phyloP scores from a whole-genome alignment of 2,797 vertebrate genomes.

The Gallinago stenura region DNA sequence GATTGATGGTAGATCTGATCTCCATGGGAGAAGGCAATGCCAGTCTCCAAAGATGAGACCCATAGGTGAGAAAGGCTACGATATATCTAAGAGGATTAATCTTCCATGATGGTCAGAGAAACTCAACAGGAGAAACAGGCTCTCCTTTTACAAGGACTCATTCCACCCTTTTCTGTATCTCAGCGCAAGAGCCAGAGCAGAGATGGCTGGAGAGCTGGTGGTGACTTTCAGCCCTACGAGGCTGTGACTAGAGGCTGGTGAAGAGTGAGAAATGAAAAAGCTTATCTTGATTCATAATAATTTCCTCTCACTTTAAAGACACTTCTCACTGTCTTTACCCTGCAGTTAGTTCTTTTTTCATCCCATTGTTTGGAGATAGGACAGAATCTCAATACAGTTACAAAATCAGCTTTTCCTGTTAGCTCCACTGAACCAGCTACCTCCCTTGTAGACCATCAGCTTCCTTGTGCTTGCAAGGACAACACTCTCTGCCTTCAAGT shows the following conservation, averaged over 20 bases:
- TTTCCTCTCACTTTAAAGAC: background rate
- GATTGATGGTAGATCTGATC: background rate
- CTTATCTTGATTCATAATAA: background rate
- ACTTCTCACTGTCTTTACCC: background rate
- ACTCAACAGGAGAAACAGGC: background rate
- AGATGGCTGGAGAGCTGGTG: background rate
- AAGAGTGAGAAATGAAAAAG: background rate
- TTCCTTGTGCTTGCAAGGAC: background rate
- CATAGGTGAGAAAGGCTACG: background rate
- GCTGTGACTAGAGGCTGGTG: background rate
- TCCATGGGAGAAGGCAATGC: background rate
- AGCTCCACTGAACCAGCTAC: background rate
- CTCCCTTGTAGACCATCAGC: background rate
- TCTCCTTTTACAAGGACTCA: background rate
- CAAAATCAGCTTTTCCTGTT: background rate
- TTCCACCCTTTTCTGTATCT: background rate
- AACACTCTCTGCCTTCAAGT: background rate
- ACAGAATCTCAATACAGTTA: background rate
- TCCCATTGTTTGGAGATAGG: background rate
- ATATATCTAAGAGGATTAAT: background rate
- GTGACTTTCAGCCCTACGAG: background rate
- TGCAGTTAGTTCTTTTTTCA: background rate
- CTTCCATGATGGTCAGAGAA: background rate
- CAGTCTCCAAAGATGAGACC: background rate
- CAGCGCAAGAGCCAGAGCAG: background rate